A percentile compares a stretch with the other conserved stretches of the same genome.
phyloP scores from a whole-genome alignment of 2,113 vertebrate species.

The Psophia crepitans region DNA sequence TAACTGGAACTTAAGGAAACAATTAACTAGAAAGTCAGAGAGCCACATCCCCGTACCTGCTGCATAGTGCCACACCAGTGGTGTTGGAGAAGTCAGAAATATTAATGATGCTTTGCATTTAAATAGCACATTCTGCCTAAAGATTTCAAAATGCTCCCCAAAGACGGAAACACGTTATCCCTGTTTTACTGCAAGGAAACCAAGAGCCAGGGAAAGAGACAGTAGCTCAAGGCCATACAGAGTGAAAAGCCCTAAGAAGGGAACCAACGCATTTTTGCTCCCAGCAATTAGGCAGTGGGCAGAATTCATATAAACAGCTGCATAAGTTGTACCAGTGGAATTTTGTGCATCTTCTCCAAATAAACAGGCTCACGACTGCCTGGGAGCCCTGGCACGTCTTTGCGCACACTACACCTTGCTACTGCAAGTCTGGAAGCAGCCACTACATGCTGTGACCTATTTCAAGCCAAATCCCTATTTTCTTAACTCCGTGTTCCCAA shows the following conservation, averaged over 20 bases:
- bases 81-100: not conserved
- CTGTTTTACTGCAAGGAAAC: not conserved
- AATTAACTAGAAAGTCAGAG: not conserved
- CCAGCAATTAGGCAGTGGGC: not conserved
- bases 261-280: not conserved
- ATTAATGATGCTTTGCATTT: not conserved
- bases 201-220: not conserved
- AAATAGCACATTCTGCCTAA: not conserved
- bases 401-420: not conserved
- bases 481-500: not conserved
- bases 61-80: not conserved
- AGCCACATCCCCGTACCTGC: accelerated
- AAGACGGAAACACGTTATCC: not conserved
- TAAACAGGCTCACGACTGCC: not conserved
- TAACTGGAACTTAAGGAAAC: not conserved
- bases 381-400: not conserved
- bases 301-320: not conserved
- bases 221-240: not conserved
- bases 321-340: not conserved
- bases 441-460: not conserved
- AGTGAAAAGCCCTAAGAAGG: not conserved
- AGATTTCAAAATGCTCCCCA: not conserved
- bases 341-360: not conserved
- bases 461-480: not conserved
- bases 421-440: not conserved